Conservation (phyloP, 1,140 invertebrate genomes). For the Drosophila athabasca region DNA sequence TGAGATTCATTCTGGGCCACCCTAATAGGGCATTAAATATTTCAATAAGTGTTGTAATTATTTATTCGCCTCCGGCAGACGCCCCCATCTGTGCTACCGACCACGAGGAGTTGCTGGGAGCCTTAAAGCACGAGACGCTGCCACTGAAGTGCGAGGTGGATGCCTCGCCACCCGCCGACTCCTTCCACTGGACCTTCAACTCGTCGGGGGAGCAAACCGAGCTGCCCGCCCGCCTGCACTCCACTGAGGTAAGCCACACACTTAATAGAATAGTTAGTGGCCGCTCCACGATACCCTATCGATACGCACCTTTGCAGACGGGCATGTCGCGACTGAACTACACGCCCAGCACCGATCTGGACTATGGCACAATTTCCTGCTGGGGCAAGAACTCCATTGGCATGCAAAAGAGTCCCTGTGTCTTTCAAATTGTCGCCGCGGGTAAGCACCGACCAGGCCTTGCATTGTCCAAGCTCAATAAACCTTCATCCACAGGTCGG, state of each 20-base stretch:
- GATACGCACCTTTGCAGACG: slow-evolving; percentile 55
- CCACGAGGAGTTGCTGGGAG: slow-evolving; percentile 91
- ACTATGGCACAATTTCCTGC: slow-evolving; percentile 94
- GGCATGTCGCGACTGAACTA: slow-evolving; percentile 91
- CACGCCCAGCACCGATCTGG: slow-evolving; percentile 92
- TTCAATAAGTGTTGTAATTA: slow-evolving; percentile 69
- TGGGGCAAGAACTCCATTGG: slow-evolving; percentile 93
- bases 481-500: slow-evolving; percentile 86
- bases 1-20: slow-evolving; percentile 21
- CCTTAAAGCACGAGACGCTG: slow-evolving; percentile 93
- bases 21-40: slow-evolving; percentile 57
- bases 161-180: slow-evolving; percentile 91
- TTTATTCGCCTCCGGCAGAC: slow-evolving; percentile 85
- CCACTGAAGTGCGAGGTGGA: slow-evolving; percentile 92
- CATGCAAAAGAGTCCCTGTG: slow-evolving; percentile 91
- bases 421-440: slow-evolving; percentile 91
- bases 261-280: slow-evolving; percentile 4
- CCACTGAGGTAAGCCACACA: slow-evolving; percentile 84
- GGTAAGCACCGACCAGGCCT: slow-evolving; percentile 83
- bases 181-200: slow-evolving; percentile 95
- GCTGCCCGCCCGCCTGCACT: slow-evolving; percentile 87
- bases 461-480: background rate
- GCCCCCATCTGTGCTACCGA: slow-evolving; percentile 91
- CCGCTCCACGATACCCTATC: slow-evolving; percentile 16
- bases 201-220: slow-evolving; percentile 92